Base-by-base conservation (phyloP, 1,140 invertebrate species). In the Bombus confusus region DNA sequence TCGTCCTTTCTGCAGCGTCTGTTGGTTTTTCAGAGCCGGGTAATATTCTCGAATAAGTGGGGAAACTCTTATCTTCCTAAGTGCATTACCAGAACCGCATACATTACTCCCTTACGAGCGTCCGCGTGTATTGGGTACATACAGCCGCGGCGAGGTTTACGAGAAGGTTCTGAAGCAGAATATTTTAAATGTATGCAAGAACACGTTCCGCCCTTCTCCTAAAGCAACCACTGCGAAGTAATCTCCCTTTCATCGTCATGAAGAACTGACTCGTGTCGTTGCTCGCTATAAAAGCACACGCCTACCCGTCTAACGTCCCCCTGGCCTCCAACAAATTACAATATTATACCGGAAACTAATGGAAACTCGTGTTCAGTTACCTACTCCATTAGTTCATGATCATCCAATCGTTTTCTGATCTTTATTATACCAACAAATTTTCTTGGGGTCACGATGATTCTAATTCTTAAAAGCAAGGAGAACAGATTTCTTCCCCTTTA, bases 161-260 rank as follows among this genome's bases (percentile, higher is more conserved):
- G 88, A 86, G 68, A 74, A 90, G 89, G 73, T 72, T 90, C 89
- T 59, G 77, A 90, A 90, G 82, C 79, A 77, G 89, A 90, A 90
- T 90, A 90, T 90, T 90, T 90, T 90, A 90, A 90, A 90, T 90
- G 83, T 90, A 90, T 90, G 89, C 89, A 90, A 90, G 89, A 89
- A 90, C 89, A 90, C 89, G 89, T 90, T 81, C 88, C 86, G 83
- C 89, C 89, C 88, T 90, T 90, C 88, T 90, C 83, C 86, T 90
- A 86, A 86, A 90, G 88, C 86, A 90, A 90, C 89, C 89, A 86
- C 83, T 76, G 89, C 86, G 72, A 88, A 90, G 88, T 90, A 90
- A 90, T 90, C 89, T 90, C 83, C 89, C 88, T 90, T 90, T 90
- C 89, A 86, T 90, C 88, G 86, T 90, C 73, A 90, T 90, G 88